Evolutionary conservation across 2,113 vertebrate species (phyloP).

Genomic region (Salminus brasiliensis): DNA sequence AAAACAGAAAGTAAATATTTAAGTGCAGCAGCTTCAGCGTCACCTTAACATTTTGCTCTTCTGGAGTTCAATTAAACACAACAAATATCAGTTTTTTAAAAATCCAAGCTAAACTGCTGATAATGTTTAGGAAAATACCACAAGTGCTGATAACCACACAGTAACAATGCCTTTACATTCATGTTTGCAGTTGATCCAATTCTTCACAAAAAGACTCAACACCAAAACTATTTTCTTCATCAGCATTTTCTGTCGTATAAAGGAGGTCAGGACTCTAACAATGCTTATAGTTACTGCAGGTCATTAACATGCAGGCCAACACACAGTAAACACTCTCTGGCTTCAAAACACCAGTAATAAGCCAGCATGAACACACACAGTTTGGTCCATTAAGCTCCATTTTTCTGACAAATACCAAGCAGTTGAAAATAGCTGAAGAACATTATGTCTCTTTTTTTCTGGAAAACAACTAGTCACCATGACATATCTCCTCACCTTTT

Average conservation of each 20-base stretch:
- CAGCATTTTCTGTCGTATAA: not conserved
- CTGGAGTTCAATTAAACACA: too few relatives aligned
- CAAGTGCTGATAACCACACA: too few relatives aligned
- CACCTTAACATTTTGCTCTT: too few relatives aligned
- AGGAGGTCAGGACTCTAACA: not conserved
- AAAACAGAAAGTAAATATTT: too few relatives aligned
- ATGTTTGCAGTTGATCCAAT: too few relatives aligned
- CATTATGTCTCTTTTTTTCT: not conserved
- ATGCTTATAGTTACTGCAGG: not conserved
- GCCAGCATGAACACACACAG: not conserved
- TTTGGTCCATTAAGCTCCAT: not conserved
- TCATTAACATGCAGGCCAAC: not conserved
- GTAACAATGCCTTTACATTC: too few relatives aligned
- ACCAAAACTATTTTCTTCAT: not conserved
- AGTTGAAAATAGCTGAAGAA: not conserved
- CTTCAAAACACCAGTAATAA: not conserved
- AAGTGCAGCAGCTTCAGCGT: too few relatives aligned
- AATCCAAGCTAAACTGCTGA: too few relatives aligned
- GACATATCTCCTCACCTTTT: not conserved
- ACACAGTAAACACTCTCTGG: not conserved
- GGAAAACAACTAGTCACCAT: not conserved
- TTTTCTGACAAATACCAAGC: not conserved
- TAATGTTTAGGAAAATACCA: too few relatives aligned
- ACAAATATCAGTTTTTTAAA: too few relatives aligned
- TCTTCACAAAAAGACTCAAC: too few relatives aligned